Evolutionary conservation across 2,888 invertebrate genomes (phyloP).

Genomic region (Latheticus oryzae): DNA sequence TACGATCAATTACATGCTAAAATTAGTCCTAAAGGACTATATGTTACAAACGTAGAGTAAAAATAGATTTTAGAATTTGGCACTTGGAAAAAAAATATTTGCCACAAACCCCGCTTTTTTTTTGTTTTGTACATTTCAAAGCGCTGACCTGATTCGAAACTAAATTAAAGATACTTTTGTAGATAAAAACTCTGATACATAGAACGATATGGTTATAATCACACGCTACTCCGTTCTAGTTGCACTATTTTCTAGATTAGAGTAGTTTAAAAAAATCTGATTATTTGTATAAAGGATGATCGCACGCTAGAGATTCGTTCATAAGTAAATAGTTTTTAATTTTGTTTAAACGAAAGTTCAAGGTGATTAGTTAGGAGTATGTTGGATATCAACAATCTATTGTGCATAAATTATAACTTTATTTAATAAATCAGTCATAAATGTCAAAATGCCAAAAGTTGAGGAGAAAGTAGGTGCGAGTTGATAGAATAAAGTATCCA

Average conservation of each 20-base stretch:
- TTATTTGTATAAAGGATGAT: neutral
- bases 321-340: neutral
- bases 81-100: conserved; percentile 13
- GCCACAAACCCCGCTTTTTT: too few relatives aligned
- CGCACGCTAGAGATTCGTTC: neutral
- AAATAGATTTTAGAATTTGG: conserved; percentile 25
- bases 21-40: conserved; percentile 28
- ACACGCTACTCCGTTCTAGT: conserved; percentile 23
- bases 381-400: too few relatives aligned
- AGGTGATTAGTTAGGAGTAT: too few relatives aligned
- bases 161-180: conserved; percentile 27
- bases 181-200: conserved; percentile 32
- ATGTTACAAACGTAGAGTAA: conserved; percentile 16
- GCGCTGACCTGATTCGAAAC: conserved; percentile 21
- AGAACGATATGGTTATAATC: conserved; percentile 22
- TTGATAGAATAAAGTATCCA: too few relatives aligned
- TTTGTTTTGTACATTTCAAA: too few relatives aligned
- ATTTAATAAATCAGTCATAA: too few relatives aligned
- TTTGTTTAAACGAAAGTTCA: neutral
- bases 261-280: conserved; percentile 2
- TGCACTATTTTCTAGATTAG: conserved; percentile 20
- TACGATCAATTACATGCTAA: conserved; percentile 24
- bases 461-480: too few relatives aligned
- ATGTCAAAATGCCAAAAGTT: too few relatives aligned
- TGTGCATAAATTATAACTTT: too few relatives aligned